phyloP scores from a whole-genome alignment of 2,113 vertebrate genomes.

The Acanthisitta chloris region DNA sequence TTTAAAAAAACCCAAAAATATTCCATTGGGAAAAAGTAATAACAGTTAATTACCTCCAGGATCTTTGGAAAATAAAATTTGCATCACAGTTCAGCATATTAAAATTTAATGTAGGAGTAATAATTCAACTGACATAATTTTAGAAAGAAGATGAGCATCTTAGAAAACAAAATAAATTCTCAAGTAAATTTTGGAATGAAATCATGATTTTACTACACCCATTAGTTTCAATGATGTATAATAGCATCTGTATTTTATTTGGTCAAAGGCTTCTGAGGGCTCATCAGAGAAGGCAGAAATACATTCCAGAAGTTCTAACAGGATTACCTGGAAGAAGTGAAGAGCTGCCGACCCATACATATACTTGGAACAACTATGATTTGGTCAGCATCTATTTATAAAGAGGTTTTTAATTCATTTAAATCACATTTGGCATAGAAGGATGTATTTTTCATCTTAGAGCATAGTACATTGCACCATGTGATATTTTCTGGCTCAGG shows the following conservation, averaged over 20 bases:
- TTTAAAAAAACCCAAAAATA: background rate
- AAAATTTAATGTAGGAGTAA: background rate
- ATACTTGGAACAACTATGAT: background rate
- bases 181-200: background rate
- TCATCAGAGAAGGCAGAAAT: background rate
- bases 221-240: background rate
- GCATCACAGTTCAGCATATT: background rate
- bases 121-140: background rate
- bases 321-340: background rate
- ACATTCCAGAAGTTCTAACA: background rate
- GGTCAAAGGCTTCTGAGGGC: background rate
- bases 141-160: background rate
- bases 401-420: background rate
- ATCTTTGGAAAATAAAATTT: background rate
- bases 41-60: background rate
- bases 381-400: background rate
- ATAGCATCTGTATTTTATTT: background rate
- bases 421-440: background rate
- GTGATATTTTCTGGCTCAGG: background rate
- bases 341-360: background rate
- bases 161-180: background rate
- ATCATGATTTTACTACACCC: rapidly evolving
- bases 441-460: background rate
- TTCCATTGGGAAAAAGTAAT: background rate
- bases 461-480: background rate